Conservation (phyloP, 2,888 invertebrate genomes). For the Copidosoma aretas region DNA sequence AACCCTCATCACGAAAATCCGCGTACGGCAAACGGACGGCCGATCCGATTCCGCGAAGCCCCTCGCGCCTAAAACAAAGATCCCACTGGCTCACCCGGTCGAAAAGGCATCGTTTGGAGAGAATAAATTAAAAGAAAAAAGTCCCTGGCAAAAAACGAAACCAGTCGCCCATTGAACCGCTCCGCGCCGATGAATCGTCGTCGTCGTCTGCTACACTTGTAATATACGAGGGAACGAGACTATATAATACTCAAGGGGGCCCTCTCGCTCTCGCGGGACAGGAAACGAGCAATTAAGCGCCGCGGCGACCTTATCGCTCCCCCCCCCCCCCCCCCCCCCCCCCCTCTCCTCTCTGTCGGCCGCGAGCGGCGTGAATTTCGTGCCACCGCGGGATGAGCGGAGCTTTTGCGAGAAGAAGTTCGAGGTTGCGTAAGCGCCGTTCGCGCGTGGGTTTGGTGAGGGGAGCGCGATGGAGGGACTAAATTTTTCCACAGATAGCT, state of each 20-base stretch:
- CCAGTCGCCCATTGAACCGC: background rate
- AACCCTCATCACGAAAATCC: no score
- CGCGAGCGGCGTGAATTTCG: background rate
- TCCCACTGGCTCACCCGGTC: no score
- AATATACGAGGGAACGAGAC: slow-evolving; percentile 27
- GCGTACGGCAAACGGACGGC: no score
- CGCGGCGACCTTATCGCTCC: slow-evolving; percentile 46
- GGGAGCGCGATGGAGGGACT: no score
- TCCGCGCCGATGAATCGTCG: background rate
- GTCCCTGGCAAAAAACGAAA: background rate
- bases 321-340: background rate
- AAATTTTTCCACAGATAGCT: no score
- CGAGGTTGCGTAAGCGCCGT: no score
- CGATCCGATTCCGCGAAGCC: no score
- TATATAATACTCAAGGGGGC: slow-evolving; percentile 13
- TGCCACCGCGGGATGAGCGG: background rate
- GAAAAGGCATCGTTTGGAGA: background rate
- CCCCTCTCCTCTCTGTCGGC: background rate
- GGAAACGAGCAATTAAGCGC: slow-evolving; percentile 61
- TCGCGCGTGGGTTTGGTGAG: no score
- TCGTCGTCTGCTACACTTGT: background rate
- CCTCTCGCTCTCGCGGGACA: slow-evolving; percentile 48
- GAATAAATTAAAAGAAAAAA: background rate
- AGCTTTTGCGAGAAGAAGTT: no score
- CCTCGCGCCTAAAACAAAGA: no score